These are phyloP conservation scores for Forbesichthys papilliferus DNA, from an alignment of 2,113 vertebrate genomes.

Conservation along the genomic window DNA sequence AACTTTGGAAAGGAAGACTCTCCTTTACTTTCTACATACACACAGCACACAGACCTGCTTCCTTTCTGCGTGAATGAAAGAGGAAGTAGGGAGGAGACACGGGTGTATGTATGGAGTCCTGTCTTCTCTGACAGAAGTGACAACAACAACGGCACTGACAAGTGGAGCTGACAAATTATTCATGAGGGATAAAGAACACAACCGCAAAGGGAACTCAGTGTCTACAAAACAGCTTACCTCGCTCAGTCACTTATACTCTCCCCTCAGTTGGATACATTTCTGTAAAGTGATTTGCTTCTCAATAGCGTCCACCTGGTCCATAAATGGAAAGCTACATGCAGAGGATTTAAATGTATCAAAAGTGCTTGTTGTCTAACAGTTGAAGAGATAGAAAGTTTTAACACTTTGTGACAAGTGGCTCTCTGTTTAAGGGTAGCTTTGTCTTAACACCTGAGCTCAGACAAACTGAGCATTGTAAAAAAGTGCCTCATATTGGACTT, in stretches of 20 bases:
- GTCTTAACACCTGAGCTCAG: conserved; percentile 58
- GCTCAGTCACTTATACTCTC: conserved; percentile 11
- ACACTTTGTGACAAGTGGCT: conserved; percentile 50
- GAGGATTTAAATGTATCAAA: conserved; percentile 45
- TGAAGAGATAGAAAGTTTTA: conserved; percentile 55
- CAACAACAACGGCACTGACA: conserved; percentile 55
- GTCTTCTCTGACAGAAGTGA: conserved; percentile 71
- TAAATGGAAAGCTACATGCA: conserved; percentile 41
- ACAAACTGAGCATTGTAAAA: conserved; percentile 21
- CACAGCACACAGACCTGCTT: conserved; percentile 39
- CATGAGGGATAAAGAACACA: conserved; percentile 59
- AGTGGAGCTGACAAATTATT: conserved; percentile 62
- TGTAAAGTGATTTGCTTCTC: conserved; percentile 60
- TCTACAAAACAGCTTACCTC: conserved; percentile 48
- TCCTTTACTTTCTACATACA: conserved; percentile 27
- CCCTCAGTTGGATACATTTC: too few relatives aligned
- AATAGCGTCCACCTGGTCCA: conserved; percentile 67
- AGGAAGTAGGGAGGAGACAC: conserved; percentile 64
- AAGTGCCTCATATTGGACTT: too few relatives aligned
- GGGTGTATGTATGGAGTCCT: conserved; percentile 64
- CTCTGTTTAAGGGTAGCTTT: conserved; percentile 61
- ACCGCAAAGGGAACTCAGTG: conserved; percentile 65
- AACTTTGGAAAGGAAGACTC: conserved; percentile 44
- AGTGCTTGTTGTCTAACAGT: conserved; percentile 56
- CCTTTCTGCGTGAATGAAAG: conserved; percentile 61